Conservation (phyloP, 2,888 invertebrate species). For the Zygaena filipendulae region DNA sequence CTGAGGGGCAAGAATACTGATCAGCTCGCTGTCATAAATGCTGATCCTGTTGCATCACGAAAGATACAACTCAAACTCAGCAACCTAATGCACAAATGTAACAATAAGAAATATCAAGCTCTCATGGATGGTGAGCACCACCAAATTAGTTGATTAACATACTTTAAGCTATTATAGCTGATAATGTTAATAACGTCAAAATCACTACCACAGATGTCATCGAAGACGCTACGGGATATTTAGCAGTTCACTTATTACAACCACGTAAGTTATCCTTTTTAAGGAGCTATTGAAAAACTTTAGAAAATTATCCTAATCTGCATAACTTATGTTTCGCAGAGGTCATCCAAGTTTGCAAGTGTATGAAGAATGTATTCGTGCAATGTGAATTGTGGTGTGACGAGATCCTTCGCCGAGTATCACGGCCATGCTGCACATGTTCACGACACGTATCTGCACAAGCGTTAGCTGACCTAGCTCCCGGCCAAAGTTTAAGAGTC, state of each 20-base stretch:
- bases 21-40: slow-evolving; percentile 28
- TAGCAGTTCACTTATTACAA: slow-evolving; percentile 40
- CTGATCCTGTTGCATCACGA: slow-evolving; percentile 43
- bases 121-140: slow-evolving; percentile 36
- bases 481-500: slow-evolving; percentile 19
- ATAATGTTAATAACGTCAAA: too few relatives aligned
- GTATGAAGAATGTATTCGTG: slow-evolving; percentile 52
- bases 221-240: slow-evolving; percentile 38
- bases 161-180: too few relatives aligned
- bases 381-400: slow-evolving; percentile 58
- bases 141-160: too few relatives aligned
- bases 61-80: slow-evolving; percentile 48
- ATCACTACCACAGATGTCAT: slow-evolving; percentile 54
- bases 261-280: slow-evolving; percentile 48
- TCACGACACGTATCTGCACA: slow-evolving; percentile 37
- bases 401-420: slow-evolving; percentile 41
- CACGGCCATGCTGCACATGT: slow-evolving; percentile 44
- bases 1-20: slow-evolving; percentile 39
- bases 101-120: slow-evolving; percentile 24
- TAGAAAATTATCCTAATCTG: too few relatives aligned
- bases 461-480: slow-evolving; percentile 29
- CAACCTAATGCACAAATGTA: slow-evolving; percentile 28
- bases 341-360: slow-evolving; percentile 46
- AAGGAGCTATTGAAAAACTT: too few relatives aligned
- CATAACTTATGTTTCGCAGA: too few relatives aligned